A percentile compares a stretch with the other conserved stretches of the same genome.
Conservation (phyloP, 2,888 invertebrate species). For the Escarpia spicata region DNA sequence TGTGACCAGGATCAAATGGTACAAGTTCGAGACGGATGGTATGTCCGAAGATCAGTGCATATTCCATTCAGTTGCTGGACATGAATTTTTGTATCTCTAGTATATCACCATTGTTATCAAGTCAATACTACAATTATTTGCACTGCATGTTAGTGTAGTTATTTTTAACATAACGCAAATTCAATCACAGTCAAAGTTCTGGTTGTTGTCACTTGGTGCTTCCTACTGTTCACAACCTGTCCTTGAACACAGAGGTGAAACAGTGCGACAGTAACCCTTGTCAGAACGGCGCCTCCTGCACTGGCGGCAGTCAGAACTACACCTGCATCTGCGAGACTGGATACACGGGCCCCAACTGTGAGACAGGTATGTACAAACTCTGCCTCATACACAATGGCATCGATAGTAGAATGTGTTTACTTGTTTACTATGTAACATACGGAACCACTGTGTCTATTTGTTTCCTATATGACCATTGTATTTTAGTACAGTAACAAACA, state of each 20-base stretch:
- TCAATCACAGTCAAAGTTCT: neutral
- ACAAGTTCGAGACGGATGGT: too few species aligned
- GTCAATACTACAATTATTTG: neutral
- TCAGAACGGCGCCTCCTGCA: neutral
- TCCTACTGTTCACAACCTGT: neutral
- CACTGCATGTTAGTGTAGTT: neutral
- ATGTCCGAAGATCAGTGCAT: too few species aligned
- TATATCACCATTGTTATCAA: neutral
- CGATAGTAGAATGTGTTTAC: too few species aligned
- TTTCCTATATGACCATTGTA: too few species aligned
- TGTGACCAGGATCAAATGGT: too few species aligned
- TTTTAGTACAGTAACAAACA: too few species aligned
- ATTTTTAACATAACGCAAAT: neutral
- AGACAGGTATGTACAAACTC: neutral
- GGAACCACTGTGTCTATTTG: too few species aligned
- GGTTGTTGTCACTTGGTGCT: neutral
- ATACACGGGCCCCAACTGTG: neutral
- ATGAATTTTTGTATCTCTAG: neutral
- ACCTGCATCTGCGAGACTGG: neutral
- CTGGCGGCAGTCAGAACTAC: neutral
- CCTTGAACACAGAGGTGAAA: neutral
- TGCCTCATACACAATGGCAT: neutral
- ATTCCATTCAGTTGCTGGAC: too few species aligned
- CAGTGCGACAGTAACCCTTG: neutral
- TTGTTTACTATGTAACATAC: too few species aligned